Conservation (phyloP, 2,113 vertebrate species). For the Herpailurus yagouaroundi region DNA sequence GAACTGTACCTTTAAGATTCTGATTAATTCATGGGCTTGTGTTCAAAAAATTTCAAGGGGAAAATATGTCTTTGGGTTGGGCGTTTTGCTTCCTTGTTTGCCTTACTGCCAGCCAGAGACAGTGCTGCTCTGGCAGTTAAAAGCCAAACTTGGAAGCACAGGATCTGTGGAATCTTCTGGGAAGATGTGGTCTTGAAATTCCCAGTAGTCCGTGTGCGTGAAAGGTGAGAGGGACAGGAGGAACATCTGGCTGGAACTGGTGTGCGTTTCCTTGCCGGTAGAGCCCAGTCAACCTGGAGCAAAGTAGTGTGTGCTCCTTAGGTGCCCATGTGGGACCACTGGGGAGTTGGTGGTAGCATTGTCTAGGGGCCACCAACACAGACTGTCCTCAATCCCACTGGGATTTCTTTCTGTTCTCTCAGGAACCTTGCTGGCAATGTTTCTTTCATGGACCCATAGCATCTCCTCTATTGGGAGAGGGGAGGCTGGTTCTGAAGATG, state of each 20-base stretch:
- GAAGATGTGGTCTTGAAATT: background rate
- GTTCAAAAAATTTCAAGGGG: background rate
- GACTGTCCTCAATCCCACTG: background rate
- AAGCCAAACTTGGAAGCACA: background rate
- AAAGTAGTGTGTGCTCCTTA: background rate
- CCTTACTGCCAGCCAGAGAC: background rate
- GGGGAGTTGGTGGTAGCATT: background rate
- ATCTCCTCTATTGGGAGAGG: background rate
- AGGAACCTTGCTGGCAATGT: background rate
- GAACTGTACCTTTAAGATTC: background rate
- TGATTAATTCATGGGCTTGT: background rate
- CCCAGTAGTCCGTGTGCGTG: background rate
- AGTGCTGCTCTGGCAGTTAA: background rate
- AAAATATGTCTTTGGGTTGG: background rate
- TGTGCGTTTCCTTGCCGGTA: accelerated
- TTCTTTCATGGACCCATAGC: background rate
- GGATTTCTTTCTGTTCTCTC: background rate
- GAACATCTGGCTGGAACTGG: background rate
- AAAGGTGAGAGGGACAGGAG: background rate
- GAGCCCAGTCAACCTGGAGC: background rate
- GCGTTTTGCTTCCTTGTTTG: background rate
- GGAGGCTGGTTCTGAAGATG: background rate
- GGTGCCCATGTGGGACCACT: background rate
- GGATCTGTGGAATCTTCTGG: background rate
- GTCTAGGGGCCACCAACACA: accelerated